These are phyloP conservation scores for Sturnus vulgaris DNA, from an alignment of 2,113 vertebrate species.

Conservation along the genomic window DNA sequence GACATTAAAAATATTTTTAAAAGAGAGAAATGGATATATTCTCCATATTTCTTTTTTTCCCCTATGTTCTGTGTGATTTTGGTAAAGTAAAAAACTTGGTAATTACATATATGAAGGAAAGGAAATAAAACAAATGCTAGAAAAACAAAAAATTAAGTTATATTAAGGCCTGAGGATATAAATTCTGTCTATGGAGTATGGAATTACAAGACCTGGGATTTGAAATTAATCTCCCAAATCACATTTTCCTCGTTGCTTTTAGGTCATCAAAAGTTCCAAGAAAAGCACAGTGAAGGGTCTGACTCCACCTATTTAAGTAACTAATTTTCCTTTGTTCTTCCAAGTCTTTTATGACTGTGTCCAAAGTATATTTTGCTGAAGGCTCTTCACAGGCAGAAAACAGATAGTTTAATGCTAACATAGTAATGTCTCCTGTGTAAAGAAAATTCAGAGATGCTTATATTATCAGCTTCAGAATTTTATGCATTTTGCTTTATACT, in stretches of 20 bases:
- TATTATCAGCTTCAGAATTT: background rate
- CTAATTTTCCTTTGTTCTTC: background rate
- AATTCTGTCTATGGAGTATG: background rate
- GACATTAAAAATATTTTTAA: too few species aligned
- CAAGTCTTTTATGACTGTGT: background rate
- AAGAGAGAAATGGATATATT: too few species aligned
- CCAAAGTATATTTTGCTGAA: background rate
- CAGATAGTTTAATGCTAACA: rapidly evolving
- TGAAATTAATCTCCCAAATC: background rate
- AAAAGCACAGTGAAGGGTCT: background rate
- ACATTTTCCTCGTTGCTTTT: background rate
- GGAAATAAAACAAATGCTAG: background rate
- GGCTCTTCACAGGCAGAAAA: background rate
- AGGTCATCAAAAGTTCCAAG: background rate
- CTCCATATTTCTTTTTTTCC: background rate
- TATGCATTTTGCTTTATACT: background rate
- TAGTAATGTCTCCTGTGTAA: background rate
- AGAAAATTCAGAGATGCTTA: background rate
- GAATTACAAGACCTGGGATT: background rate
- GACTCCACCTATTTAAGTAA: background rate
- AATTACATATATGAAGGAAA: background rate
- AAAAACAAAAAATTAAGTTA: background rate
- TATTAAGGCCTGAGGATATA: background rate
- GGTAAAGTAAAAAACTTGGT: background rate
- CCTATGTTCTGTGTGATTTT: background rate